Evolutionary conservation across 2,797 vertebrate species (phyloP).

Genomic region (Mormyrus proboscirostris): DNA sequence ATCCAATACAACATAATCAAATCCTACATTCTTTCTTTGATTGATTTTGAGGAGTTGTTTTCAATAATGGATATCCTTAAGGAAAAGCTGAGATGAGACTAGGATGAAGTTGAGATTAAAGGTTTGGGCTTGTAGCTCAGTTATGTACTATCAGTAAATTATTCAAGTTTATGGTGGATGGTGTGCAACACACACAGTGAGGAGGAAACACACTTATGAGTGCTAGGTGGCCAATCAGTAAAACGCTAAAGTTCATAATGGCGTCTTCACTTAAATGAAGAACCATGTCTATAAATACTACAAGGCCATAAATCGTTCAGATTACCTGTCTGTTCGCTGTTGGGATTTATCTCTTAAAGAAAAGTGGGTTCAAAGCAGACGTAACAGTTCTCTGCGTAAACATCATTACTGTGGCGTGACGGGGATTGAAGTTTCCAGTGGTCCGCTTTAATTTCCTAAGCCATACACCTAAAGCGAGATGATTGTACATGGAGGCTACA

Average conservation of each 20-base stretch:
- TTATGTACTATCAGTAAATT: not conserved
- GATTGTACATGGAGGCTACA: conserved; percentile 24
- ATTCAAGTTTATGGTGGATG: not conserved
- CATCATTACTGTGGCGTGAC: conserved; percentile 41
- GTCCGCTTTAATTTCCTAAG: conserved; percentile 35
- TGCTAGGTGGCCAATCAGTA: conserved; percentile 52
- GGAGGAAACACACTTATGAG: not conserved
- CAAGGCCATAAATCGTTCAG: conserved; percentile 53
- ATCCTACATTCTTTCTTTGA: not conserved
- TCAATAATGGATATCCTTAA: not conserved
- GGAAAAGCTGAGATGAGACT: not conserved
- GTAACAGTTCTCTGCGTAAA: conserved; percentile 45
- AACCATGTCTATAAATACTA: conserved; percentile 47
- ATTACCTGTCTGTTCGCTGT: conserved; percentile 45
- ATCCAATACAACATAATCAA: not conserved
- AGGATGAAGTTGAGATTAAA: not conserved
- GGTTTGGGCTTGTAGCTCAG: not conserved
- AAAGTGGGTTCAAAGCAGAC: conserved; percentile 29
- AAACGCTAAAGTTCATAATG: conserved; percentile 44
- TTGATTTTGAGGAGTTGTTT: not conserved
- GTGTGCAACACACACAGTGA: not conserved
- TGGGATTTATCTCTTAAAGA: conserved; percentile 40
- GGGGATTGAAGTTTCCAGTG: conserved; percentile 27
- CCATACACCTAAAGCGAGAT: conserved; percentile 38
- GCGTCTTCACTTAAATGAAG: conserved; percentile 48